A percentile compares a stretch with the other conserved stretches of the same genome.
These are phyloP conservation scores for Hippotragus niger DNA, from an alignment of 2,113 vertebrate species.

Conservation along the genomic window DNA sequence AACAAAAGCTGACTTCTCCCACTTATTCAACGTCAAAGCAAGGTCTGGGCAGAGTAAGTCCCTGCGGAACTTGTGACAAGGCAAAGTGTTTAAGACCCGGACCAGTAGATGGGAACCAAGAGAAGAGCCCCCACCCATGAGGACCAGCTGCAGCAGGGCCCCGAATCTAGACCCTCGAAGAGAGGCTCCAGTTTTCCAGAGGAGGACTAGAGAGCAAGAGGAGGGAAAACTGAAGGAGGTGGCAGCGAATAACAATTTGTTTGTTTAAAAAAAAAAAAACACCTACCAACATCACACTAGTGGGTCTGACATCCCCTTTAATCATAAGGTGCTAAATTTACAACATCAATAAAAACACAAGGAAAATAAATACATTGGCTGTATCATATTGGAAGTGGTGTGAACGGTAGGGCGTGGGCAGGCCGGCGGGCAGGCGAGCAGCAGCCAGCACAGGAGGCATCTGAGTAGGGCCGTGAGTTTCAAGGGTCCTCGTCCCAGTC, in stretches of 20 bases:
- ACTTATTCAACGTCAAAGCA: not conserved
- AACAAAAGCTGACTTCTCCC: conserved; percentile 22
- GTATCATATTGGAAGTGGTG: conserved; percentile 76
- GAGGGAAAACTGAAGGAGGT: not conserved
- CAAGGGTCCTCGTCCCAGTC: conserved; percentile 95
- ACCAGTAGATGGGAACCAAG: not conserved
- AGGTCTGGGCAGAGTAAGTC: not conserved
- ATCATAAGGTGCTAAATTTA: conserved; percentile 46
- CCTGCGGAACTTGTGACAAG: not conserved
- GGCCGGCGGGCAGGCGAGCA: not conserved
- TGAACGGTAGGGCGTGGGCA: conserved; percentile 56
- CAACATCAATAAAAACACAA: conserved; percentile 82
- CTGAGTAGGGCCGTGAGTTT: conserved; percentile 55
- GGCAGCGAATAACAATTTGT: not conserved
- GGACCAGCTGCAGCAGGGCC: not conserved
- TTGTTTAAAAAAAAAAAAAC: conserved; percentile 29
- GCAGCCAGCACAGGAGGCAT: conserved; percentile 67
- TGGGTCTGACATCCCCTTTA: conserved; percentile 57
- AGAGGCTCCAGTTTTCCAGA: not conserved
- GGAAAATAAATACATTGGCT: conserved; percentile 85
- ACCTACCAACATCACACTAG: conserved; percentile 64
- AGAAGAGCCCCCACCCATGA: not conserved
- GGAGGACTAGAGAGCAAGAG: not conserved
- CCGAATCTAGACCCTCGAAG: not conserved
- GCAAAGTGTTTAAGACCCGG: not conserved